A percentile compares a stretch with the other conserved stretches of the same genome.
Evolutionary conservation across 2,888 invertebrate genomes (phyloP).

Genomic region (Luperina nickerlii): DNA sequence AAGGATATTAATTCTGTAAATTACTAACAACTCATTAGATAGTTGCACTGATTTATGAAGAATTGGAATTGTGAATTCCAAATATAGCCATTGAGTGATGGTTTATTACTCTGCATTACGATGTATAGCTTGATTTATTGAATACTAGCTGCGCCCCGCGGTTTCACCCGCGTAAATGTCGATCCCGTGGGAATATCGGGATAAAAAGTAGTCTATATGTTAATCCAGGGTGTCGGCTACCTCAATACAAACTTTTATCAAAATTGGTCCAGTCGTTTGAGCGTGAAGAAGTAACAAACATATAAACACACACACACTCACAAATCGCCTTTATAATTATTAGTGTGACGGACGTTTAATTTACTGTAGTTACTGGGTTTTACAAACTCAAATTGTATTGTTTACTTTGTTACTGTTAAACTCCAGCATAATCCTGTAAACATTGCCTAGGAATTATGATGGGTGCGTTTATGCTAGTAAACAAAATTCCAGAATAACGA

Average conservation of each 20-base stretch:
- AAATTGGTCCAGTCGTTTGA: no score
- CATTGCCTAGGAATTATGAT: background rate
- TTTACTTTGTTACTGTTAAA: background rate
- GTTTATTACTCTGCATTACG: background rate
- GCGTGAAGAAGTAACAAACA: no score
- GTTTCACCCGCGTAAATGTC: no score
- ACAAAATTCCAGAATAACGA: background rate
- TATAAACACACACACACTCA: no score
- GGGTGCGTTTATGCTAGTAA: background rate
- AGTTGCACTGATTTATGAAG: background rate
- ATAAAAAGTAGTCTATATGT: no score
- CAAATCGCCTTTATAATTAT: no score
- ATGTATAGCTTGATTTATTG: no score
- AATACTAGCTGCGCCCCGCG: no score
- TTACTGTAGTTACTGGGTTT: background rate
- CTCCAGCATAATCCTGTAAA: background rate
- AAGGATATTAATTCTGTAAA: conserved; percentile 8
- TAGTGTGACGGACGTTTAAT: no score
- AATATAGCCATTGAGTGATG: background rate
- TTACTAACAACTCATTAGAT: background rate
- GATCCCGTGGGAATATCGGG: no score
- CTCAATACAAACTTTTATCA: no score
- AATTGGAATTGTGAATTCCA: background rate
- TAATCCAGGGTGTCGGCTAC: no score
- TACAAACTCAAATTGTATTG: background rate